Evolutionary conservation across 2,888 invertebrate genomes (phyloP), one percentile per base, ranked within the genome.

Genomic region (Lycophotia porphyrea): DNA sequence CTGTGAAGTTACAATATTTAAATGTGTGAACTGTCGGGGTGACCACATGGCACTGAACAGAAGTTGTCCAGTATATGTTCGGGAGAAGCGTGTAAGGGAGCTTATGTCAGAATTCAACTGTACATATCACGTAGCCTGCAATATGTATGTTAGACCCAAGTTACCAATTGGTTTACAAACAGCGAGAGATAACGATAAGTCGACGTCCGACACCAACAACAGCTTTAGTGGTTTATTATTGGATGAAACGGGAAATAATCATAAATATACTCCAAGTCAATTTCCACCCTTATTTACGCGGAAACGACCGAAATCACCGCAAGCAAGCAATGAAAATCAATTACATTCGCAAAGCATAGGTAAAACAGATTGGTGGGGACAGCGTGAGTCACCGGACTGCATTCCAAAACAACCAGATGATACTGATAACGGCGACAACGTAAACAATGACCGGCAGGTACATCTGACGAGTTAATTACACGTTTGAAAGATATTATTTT

Each of bases 21-120:
- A 49, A 44, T 84, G 82, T 42, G 11, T 64, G 18, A 83, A 84
- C 49, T 82, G 81, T 71, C 67, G 72, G 11, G 81, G 78, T 24
- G 31, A 65, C 7, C 82, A 84, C 24, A 73, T 79, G 66, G 72
- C 44, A 18, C 18, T 44, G 18, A 44, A 44, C 18, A 44, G 44
- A 44, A 44, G 44, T 44, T 44, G 15, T 44, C 18, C 44, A 44
- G 18, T 44, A 44, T 18, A 44, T 44, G 13, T 4, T 42, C 42
- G 42, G 11, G 42, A 42, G 13, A 42, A 42, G 42, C 42, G 42
- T 13, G 13, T 42, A 42, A 36, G 42, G 42, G 42, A 42, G 13
- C 42, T 42, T 42, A 42, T 42, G 42, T 15, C 42, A 42, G 13
- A 42, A 42, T 42, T 13, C 42, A 42, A 42, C 42, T 42, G 42